Conservation (phyloP, 2,113 vertebrate genomes). For the Lophius piscatorius region DNA sequence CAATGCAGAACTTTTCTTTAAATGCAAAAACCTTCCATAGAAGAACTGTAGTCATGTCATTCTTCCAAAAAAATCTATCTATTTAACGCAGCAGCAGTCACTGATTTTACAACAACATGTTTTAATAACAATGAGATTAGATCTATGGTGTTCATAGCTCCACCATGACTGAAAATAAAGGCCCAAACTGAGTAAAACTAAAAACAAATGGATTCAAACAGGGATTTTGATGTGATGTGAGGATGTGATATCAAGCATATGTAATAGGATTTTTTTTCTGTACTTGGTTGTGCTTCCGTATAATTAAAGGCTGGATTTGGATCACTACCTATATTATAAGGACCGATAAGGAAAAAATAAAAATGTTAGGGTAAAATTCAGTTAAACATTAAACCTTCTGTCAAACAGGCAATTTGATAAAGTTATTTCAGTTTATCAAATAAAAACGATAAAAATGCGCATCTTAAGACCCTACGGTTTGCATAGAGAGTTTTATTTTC, state of each 20-base stretch:
- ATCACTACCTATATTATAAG: not conserved
- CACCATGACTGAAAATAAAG: not conserved
- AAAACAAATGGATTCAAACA: not conserved
- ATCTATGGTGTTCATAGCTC: no score
- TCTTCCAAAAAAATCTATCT: no score
- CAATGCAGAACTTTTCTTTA: no score
- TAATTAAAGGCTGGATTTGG: not conserved
- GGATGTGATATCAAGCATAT: not conserved
- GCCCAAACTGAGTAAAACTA: not conserved
- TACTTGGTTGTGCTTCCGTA: not conserved
- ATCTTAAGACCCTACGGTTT: not conserved
- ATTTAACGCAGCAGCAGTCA: no score
- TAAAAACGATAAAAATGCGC: not conserved
- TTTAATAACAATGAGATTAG: not conserved
- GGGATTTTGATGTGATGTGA: not conserved
- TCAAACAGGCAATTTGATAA: not conserved
- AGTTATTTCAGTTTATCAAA: conserved; percentile 1
- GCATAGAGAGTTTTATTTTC: not conserved
- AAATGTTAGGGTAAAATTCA: not conserved
- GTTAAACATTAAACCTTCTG: not conserved
- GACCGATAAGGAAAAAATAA: not conserved
- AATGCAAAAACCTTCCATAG: no score
- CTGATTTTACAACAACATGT: not conserved
- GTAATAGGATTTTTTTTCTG: not conserved
- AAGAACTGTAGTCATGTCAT: no score